Evolutionary conservation across 1,140 invertebrate species (phyloP).

Genomic region (Leptopilina clavipes): DNA sequence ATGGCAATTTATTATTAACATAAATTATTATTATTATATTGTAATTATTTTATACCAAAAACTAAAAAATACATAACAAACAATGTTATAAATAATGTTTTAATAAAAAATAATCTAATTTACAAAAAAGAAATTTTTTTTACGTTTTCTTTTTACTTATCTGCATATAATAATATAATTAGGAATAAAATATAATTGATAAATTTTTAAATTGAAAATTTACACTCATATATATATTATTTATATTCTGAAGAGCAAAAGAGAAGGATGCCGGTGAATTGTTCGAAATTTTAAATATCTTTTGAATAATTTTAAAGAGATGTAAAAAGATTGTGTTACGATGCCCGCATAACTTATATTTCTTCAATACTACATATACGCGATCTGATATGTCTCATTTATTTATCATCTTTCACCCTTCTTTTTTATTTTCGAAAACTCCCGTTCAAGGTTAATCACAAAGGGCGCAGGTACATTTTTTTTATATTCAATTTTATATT

Average conservation of each 20-base stretch:
- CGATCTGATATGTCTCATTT: conserved; percentile 2
- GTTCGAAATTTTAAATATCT: conserved; percentile 53
- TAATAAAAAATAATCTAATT: too few species aligned
- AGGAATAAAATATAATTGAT: background rate
- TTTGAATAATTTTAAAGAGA: conserved; percentile 49
- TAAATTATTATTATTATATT: too few species aligned
- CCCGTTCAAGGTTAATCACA: background rate
- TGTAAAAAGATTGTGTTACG: conserved; percentile 62
- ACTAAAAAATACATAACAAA: too few species aligned
- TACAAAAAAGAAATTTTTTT: too few species aligned
- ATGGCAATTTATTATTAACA: too few species aligned
- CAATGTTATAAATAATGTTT: too few species aligned
- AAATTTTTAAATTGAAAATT: conserved; percentile 27
- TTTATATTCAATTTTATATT: background rate
- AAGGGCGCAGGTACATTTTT: background rate
- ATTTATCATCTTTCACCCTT: conserved; percentile 15
- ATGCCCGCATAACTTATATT: conserved; percentile 57
- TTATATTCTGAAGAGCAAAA: background rate
- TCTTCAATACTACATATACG: background rate
- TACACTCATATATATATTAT: conserved; percentile 31
- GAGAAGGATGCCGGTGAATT: conserved; percentile 65
- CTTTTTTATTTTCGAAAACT: background rate
- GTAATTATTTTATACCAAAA: too few species aligned
- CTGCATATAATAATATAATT: too few species aligned
- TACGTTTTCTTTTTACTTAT: too few species aligned